A percentile compares a stretch with the other conserved stretches of the same genome.
Conservation (phyloP, 2,888 invertebrate species). For the Halictus ligatus region DNA sequence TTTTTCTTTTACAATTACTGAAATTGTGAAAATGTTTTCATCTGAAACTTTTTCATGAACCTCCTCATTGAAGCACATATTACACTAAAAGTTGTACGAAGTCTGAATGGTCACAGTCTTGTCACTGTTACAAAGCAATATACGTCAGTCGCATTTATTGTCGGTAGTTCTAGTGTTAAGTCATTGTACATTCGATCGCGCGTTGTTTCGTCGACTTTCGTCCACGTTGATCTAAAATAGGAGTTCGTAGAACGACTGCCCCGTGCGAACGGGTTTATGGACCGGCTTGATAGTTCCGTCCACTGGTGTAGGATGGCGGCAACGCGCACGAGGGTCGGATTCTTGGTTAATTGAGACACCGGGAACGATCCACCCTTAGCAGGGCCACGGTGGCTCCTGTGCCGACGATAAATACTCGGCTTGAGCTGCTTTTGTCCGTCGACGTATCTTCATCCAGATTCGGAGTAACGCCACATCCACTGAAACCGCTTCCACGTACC, state of each 20-base stretch:
- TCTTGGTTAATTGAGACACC: slow-evolving; percentile 68
- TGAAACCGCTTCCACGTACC: slow-evolving; percentile 40
- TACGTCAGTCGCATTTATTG: too few species aligned
- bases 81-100: too few species aligned
- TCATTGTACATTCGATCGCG: too few species aligned
- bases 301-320: not conserved
- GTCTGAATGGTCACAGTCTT: too few species aligned
- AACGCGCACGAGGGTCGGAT: slow-evolving; percentile 34
- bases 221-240: not conserved
- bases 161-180: too few species aligned
- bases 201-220: too few species aligned
- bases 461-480: slow-evolving; percentile 14
- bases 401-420: slow-evolving; percentile 59
- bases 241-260: not conserved
- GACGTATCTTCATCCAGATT: slow-evolving; percentile 56
- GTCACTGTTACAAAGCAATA: too few species aligned
- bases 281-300: not conserved
- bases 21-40: too few species aligned
- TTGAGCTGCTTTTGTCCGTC: slow-evolving; percentile 31
- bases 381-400: slow-evolving; percentile 17
- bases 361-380: slow-evolving; percentile 19
- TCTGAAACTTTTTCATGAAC: too few species aligned
- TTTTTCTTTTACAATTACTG: too few species aligned
- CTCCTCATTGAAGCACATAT: too few species aligned
- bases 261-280: not conserved